phyloP scores from a whole-genome alignment of 2,797 vertebrate genomes.

The Artibeus lituratus region DNA sequence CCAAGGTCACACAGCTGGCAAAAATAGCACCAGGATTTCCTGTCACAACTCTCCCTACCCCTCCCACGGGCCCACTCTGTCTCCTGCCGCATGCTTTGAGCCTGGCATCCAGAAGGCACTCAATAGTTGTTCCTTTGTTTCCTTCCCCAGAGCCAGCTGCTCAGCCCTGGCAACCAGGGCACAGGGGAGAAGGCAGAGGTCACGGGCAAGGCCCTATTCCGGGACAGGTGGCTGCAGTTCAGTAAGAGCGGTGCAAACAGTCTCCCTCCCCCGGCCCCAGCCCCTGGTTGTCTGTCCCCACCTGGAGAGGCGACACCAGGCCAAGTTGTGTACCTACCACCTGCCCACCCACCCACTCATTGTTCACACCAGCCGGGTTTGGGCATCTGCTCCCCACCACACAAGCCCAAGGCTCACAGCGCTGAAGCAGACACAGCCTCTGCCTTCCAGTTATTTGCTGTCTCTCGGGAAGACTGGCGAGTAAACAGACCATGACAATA shows the following conservation, averaged over 20 bases:
- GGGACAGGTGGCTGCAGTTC: background rate
- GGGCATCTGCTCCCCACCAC: background rate
- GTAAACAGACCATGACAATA: background rate
- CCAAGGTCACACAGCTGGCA: background rate
- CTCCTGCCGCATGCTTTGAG: background rate
- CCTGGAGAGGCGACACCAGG: background rate
- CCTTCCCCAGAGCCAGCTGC: background rate
- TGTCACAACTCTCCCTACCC: background rate
- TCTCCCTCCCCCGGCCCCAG: background rate
- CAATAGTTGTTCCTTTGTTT: background rate
- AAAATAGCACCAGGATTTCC: background rate
- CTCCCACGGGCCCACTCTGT: background rate
- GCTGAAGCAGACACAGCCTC: background rate
- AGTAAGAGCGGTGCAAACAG: background rate
- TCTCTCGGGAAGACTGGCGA: background rate
- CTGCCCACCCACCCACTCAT: background rate
- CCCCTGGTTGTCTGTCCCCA: background rate
- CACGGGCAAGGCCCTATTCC: background rate
- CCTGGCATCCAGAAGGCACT: background rate
- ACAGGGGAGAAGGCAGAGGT: background rate
- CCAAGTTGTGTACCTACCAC: background rate
- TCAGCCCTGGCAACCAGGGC: background rate
- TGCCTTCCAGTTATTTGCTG: slow-evolving; percentile 35
- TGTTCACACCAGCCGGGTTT: background rate
- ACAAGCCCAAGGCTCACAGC: background rate